These are phyloP conservation scores for Antechinus stuartii DNA, from an alignment of 2,113 vertebrate species.

Conservation along the genomic window DNA sequence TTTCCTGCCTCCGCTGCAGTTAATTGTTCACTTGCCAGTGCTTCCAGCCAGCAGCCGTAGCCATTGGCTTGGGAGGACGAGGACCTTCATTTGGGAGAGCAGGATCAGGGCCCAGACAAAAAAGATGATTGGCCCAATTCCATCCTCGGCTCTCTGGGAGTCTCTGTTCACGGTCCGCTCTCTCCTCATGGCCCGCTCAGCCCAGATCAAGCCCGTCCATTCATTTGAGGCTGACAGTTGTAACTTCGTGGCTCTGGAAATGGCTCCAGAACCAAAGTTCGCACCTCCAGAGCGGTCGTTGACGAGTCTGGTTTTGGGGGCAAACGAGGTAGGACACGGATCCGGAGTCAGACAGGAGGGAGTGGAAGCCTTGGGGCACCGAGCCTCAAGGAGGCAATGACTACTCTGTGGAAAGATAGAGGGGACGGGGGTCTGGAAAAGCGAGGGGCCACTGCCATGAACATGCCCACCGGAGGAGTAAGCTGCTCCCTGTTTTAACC, in stretches of 20 bases:
- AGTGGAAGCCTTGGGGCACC: too few species aligned
- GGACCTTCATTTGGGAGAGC: background rate
- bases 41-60: background rate
- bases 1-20: background rate
- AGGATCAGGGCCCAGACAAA: background rate
- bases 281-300: background rate
- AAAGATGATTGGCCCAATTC: background rate
- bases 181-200: background rate
- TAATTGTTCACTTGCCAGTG: slow-evolving; percentile 10
- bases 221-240: background rate
- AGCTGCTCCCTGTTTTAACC: background rate
- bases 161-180: background rate
- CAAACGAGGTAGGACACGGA: background rate
- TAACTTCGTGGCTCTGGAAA: background rate
- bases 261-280: background rate
- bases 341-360: background rate
- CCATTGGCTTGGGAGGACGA: background rate
- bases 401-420: background rate
- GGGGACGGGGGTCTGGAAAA: background rate
- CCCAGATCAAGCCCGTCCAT: background rate
- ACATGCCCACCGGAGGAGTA: background rate
- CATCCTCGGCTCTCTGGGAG: background rate
- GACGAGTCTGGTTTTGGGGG: background rate
- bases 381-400: background rate
- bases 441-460: background rate